Conservation (phyloP, 2,888 invertebrate genomes). For the Thelaira solivaga region DNA sequence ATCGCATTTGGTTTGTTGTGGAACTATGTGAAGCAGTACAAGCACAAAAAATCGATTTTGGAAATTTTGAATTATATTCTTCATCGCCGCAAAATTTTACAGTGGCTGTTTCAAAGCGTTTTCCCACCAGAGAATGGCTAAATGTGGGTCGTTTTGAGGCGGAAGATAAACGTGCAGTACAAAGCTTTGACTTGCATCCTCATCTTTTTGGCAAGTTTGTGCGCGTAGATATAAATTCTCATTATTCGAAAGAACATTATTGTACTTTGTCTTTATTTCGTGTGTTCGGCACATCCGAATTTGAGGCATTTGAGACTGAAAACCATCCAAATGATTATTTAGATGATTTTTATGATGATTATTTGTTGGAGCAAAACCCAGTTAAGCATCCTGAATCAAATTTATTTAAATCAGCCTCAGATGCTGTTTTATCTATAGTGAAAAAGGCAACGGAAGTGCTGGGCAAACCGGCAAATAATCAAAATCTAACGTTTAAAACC, state of each 20-base stretch:
- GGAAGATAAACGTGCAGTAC: slow-evolving; percentile 90
- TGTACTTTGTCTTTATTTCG: slow-evolving; percentile 98
- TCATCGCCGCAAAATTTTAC: slow-evolving; percentile 96
- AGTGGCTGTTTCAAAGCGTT: slow-evolving; percentile 91
- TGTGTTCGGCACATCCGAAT: slow-evolving; percentile 95
- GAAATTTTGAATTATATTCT: slow-evolving; percentile 98
- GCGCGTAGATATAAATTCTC: slow-evolving; percentile 93
- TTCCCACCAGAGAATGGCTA: slow-evolving; percentile 94
- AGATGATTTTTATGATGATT: slow-evolving; percentile 84
- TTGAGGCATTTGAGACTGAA: slow-evolving; percentile 91
- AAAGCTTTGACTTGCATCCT: slow-evolving; percentile 89
- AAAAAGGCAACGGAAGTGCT: slow-evolving; percentile 93
- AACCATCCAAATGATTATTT: slow-evolving; percentile 83
- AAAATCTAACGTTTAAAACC: slow-evolving; percentile 78
- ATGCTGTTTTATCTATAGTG: slow-evolving; percentile 93
- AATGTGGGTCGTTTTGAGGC: slow-evolving; percentile 91
- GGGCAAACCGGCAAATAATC: slow-evolving; percentile 81
- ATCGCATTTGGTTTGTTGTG: slow-evolving; percentile 95
- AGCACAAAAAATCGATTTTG: slow-evolving; percentile 95
- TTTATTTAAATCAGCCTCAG: slow-evolving; percentile 90
- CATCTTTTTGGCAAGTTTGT: slow-evolving; percentile 92
- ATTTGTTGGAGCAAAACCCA: slow-evolving; percentile 73
- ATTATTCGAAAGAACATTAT: slow-evolving; percentile 97
- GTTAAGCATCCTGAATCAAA: slow-evolving; percentile 81
- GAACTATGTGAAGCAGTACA: slow-evolving; percentile 99